A percentile compares a stretch with the other conserved stretches of the same genome.
Evolutionary conservation across 2,113 vertebrate species (phyloP).

Genomic region (Zosterops hypoxanthus): DNA sequence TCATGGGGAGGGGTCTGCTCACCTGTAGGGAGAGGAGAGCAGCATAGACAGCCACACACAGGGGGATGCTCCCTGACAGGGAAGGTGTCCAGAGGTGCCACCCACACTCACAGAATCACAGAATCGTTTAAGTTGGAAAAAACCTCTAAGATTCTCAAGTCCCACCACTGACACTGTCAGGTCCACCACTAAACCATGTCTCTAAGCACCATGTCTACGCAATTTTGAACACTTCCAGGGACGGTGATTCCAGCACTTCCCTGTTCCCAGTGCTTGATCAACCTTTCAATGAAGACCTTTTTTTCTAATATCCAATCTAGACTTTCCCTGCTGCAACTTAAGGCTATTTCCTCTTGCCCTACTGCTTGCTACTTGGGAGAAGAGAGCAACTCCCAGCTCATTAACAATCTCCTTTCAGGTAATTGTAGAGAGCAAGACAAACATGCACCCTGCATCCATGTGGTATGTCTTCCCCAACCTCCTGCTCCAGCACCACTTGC

Average conservation of each 20-base stretch:
- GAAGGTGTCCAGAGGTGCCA: not conserved
- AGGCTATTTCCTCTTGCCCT: not conserved
- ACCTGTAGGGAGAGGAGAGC: conserved; percentile 70
- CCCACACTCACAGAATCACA: not conserved
- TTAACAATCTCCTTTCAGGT: not conserved
- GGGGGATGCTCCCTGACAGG: not conserved
- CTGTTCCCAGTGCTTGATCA: not conserved
- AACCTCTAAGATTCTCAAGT: not conserved
- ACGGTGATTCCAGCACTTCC: not conserved
- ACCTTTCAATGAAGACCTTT: not conserved
- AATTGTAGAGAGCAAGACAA: not conserved
- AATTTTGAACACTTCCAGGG: not conserved
- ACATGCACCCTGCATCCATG: not conserved
- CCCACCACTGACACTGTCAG: not conserved
- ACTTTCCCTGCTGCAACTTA: not conserved
- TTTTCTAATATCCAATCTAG: not conserved
- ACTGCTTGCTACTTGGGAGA: not conserved
- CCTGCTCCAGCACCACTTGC: not conserved
- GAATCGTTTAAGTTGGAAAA: not conserved
- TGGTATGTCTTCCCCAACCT: not conserved
- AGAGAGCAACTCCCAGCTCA: not conserved
- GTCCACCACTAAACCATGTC: not conserved
- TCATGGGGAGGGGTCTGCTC: conserved; percentile 89
- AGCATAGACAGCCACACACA: not conserved
- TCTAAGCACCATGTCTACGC: not conserved